Evolutionary conservation across 30 jellyfish, hydroid and myxozoan species (phyloP).

Genomic region (Hydractinia echinata): DNA sequence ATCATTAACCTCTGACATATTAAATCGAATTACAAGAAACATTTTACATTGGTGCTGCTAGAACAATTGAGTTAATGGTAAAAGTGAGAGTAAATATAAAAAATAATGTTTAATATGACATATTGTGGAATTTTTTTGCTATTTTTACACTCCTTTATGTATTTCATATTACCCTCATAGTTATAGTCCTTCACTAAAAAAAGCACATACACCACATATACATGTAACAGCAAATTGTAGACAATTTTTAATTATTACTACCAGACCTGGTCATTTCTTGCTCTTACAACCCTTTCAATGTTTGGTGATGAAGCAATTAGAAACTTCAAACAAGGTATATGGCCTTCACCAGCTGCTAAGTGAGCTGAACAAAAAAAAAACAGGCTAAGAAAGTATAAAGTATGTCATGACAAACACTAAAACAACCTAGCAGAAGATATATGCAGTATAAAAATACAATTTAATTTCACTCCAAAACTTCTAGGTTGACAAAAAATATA

Average conservation of each 20-base stretch:
- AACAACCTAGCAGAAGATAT: too few species aligned
- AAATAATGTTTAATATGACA: background rate
- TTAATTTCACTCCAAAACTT: too few species aligned
- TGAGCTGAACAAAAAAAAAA: slow-evolving; percentile 37
- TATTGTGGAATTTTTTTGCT: background rate
- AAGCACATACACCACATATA: background rate
- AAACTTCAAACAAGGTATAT: slow-evolving; percentile 70
- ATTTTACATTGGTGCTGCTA: too few species aligned
- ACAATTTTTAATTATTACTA: background rate
- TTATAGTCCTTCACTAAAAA: background rate
- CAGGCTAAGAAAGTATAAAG: too few species aligned
- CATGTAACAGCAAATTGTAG: background rate
- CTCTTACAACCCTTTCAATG: slow-evolving; percentile 49
- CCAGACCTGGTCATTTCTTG: slow-evolving; percentile 92
- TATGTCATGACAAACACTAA: too few species aligned
- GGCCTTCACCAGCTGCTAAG: slow-evolving; percentile 90
- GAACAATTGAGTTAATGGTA: background rate
- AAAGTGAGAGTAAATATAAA: background rate
- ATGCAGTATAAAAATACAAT: too few species aligned
- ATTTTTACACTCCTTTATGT: background rate
- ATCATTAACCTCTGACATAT: too few species aligned
- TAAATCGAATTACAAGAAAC: background rate
- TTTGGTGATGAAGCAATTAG: slow-evolving; percentile 49
- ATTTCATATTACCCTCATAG: too few species aligned
- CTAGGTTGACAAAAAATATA: too few species aligned